These are phyloP conservation scores for Tenthredo livida DNA, from an alignment of 2,888 invertebrate species.

Conservation along the genomic window DNA sequence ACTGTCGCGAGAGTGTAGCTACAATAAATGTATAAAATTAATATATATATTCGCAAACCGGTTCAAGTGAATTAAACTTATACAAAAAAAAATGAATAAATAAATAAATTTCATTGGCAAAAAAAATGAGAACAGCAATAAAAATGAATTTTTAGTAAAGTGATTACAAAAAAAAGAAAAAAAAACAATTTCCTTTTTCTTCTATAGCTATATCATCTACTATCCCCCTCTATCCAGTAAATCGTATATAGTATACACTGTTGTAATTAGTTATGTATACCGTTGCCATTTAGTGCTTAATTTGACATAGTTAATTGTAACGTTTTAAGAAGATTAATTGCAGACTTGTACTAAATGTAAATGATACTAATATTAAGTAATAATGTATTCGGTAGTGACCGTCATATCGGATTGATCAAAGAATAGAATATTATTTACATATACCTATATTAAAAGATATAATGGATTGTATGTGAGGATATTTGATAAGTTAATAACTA, in stretches of 20 bases:
- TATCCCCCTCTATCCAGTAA: neutral
- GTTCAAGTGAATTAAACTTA: neutral
- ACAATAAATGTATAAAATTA: slow-evolving; percentile 28
- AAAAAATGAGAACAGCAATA: neutral
- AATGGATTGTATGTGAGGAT: slow-evolving; percentile 49
- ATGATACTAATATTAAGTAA: slow-evolving; percentile 22
- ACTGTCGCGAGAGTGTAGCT: slow-evolving; percentile 23
- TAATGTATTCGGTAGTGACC: slow-evolving; percentile 36
- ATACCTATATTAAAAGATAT: neutral
- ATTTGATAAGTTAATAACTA: slow-evolving; percentile 63
- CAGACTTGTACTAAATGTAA: slow-evolving; percentile 45
- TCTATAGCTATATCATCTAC: neutral
- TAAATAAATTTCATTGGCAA: neutral
- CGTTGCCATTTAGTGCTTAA: slow-evolving; percentile 25
- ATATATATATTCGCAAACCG: neutral
- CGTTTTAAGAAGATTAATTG: slow-evolving; percentile 27
- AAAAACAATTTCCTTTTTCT: neutral
- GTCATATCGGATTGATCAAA: slow-evolving; percentile 3
- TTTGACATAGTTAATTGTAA: slow-evolving; percentile 17
- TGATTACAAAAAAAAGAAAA: neutral
- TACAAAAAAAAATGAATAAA: neutral
- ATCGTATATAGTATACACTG: neutral
- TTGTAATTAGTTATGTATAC: neutral
- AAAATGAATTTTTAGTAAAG: neutral
- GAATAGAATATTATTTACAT: slow-evolving; percentile 33